These are phyloP conservation scores for Stenodema calcarata DNA, from an alignment of 2,888 invertebrate genomes.

Conservation along the genomic window DNA sequence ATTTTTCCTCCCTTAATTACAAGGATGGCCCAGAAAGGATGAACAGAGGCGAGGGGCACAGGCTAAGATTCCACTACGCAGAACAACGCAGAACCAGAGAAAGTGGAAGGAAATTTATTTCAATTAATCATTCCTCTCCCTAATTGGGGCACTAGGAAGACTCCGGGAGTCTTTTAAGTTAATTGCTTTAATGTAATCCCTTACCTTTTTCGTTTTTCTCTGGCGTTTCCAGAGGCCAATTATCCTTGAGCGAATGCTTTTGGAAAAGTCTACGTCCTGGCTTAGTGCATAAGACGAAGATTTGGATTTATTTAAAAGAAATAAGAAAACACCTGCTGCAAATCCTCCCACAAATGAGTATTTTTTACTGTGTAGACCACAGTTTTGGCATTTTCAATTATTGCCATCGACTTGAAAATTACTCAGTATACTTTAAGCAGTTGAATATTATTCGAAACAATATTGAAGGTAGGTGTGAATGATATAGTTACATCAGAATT, in stretches of 20 bases:
- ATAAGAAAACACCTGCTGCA: too few species aligned
- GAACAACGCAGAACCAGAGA: background rate
- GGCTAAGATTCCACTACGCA: background rate
- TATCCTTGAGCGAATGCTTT: background rate
- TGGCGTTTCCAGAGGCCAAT: background rate
- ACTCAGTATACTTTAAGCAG: too few species aligned
- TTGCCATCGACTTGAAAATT: too few species aligned
- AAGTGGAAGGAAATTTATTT: constrained; percentile 36
- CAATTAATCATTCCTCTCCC: constrained; percentile 44
- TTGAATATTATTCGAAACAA: too few species aligned
- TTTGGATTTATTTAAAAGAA: too few species aligned
- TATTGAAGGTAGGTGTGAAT: too few species aligned
- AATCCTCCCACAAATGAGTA: too few species aligned
- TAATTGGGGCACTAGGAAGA: constrained; percentile 48
- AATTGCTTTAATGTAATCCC: constrained; percentile 50
- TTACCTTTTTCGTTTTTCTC: constrained; percentile 29
- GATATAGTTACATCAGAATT: too few species aligned
- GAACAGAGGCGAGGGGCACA: background rate
- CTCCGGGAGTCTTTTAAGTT: constrained; percentile 44
- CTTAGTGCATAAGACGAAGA: background rate
- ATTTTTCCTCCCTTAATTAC: constrained; percentile 39
- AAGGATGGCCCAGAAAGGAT: constrained; percentile 5
- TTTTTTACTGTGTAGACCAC: too few species aligned
- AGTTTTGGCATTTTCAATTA: too few species aligned
- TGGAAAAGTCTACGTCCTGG: background rate